phyloP scores from a whole-genome alignment of 2,888 invertebrate genomes.

The Sarcophaga caerulescens region DNA sequence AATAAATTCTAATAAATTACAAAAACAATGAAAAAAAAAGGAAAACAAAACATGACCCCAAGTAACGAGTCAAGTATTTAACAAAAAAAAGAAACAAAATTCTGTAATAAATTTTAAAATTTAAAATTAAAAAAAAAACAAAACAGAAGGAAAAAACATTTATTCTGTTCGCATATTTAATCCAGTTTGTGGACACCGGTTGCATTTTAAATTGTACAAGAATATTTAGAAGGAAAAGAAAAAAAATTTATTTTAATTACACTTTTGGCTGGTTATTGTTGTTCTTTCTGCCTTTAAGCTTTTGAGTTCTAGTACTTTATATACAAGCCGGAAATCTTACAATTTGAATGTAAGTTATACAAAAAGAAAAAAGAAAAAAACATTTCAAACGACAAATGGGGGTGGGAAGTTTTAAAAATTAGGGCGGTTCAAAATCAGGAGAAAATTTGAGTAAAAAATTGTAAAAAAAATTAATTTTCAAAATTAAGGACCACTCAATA shows the following conservation, averaged over 20 bases:
- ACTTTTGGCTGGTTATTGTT: not conserved
- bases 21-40: not conserved
- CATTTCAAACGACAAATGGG: too few species aligned
- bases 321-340: too few species aligned
- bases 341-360: too few species aligned
- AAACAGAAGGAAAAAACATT: constrained; percentile 36
- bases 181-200: constrained; percentile 32
- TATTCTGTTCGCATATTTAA: constrained; percentile 57
- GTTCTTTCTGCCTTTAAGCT: too few species aligned
- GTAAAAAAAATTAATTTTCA: too few species aligned
- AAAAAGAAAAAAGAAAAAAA: too few species aligned
- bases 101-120: constrained; percentile 31
- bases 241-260: not conserved
- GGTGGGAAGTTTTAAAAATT: too few species aligned
- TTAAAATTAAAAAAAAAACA: not conserved
- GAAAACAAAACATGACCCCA: not conserved
- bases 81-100: constrained; percentile 10
- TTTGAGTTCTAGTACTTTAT: too few species aligned
- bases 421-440: too few species aligned
- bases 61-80: not conserved
- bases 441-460: too few species aligned
- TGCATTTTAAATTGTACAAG: not conserved
- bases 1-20: not conserved
- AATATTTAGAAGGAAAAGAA: not conserved
- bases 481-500: too few species aligned